A percentile compares a stretch with the other conserved stretches of the same genome.
These are phyloP conservation scores for Melipona quadrifasciata DNA, from an alignment of 1,140 invertebrate species.

Conservation along the genomic window DNA sequence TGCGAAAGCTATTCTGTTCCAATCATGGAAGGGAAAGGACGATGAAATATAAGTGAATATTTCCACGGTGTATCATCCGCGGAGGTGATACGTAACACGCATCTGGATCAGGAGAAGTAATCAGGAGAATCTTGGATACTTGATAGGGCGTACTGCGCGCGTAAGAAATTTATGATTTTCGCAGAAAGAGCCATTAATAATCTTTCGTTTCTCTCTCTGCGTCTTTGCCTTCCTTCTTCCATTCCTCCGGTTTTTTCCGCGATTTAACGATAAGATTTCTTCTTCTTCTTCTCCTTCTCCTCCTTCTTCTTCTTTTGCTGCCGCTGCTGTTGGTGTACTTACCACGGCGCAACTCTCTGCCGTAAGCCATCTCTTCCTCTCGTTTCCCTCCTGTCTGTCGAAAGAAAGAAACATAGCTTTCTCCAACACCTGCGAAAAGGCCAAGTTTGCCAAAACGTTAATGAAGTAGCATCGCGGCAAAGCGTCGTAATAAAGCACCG, in stretches of 20 bases:
- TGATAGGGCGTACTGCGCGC: conserved; percentile 34
- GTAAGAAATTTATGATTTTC: conserved; percentile 59
- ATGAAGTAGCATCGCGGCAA: conserved; percentile 56
- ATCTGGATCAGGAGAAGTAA: conserved; percentile 33
- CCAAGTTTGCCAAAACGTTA: conserved; percentile 53
- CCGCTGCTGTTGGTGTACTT: too few species aligned
- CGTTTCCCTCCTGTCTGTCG: conserved; percentile 4
- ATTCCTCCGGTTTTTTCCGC: conserved; percentile 15
- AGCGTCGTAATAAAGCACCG: conserved; percentile 44
- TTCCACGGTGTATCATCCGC: not conserved
- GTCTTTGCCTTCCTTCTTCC: conserved; percentile 1
- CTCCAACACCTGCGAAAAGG: conserved; percentile 40
- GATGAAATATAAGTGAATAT: not conserved
- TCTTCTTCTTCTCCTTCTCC: conserved; percentile 13
- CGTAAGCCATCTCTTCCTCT: too few species aligned
- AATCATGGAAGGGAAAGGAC: not conserved
- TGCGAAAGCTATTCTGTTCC: not conserved
- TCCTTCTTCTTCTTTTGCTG: not conserved
- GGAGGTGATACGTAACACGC: not conserved
- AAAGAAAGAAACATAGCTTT: conserved; percentile 29
- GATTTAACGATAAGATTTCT: conserved; percentile 57
- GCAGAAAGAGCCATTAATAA: conserved; percentile 58
- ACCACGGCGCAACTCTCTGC: too few species aligned
- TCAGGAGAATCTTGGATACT: conserved; percentile 43
- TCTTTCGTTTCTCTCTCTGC: conserved; percentile 40